Conservation (phyloP, 2,113 vertebrate species). For the Lampris incognitus region DNA sequence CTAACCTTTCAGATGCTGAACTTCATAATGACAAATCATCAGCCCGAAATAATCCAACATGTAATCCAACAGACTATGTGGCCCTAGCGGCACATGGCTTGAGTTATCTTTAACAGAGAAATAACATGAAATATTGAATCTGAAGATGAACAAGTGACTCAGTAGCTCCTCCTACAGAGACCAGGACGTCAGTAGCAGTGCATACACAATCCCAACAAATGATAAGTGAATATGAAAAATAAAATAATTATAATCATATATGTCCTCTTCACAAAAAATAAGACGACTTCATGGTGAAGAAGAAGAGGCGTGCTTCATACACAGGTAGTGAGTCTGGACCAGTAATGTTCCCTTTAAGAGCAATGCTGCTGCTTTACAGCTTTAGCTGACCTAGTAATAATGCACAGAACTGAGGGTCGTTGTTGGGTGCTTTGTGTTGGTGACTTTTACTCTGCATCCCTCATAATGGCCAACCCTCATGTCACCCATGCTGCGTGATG, state of each 20-base stretch:
- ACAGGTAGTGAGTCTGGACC: not conserved
- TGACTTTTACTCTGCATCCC: too few species aligned
- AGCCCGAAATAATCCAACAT: not conserved
- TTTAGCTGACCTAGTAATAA: not conserved
- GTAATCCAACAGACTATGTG: too few species aligned
- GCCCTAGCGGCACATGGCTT: too few species aligned
- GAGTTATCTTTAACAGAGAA: too few species aligned
- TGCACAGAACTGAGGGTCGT: too few species aligned
- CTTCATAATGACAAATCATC: not conserved
- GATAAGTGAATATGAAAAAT: not conserved
- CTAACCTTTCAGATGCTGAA: not conserved
- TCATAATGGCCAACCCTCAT: too few species aligned
- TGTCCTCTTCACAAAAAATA: too few species aligned
- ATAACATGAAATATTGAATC: not conserved
- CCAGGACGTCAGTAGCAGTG: constrained; percentile 4
- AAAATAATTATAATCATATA: not conserved
- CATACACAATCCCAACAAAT: not conserved
- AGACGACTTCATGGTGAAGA: too few species aligned
- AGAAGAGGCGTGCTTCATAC: not conserved
- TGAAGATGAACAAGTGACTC: not conserved
- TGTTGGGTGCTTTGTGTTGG: too few species aligned
- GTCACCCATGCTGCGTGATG: too few species aligned
- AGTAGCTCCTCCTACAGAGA: not conserved
- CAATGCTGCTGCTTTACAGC: not conserved
- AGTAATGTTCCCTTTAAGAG: not conserved